These are phyloP conservation scores for Thymelicus acteon DNA, from an alignment of 2,888 invertebrate species.

Conservation along the genomic window DNA sequence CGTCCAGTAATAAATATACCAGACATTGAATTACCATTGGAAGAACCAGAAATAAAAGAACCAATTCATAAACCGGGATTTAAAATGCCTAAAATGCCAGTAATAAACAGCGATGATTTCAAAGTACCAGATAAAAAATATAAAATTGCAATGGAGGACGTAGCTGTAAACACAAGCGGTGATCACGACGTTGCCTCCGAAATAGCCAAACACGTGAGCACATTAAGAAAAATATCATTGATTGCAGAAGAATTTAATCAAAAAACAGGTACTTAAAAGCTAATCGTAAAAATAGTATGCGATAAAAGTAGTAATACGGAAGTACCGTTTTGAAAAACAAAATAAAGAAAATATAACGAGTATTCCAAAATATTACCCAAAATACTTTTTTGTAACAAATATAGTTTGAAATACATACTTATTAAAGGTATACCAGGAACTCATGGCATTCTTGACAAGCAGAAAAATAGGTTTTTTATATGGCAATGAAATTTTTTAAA, in stretches of 20 bases:
- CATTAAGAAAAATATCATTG: constrained; percentile 72
- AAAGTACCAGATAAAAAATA: constrained; percentile 56
- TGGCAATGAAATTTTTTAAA: too few relatives aligned
- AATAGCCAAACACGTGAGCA: constrained; percentile 68
- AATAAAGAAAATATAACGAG: too few relatives aligned
- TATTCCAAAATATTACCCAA: too few relatives aligned
- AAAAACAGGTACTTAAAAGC: constrained; percentile 64
- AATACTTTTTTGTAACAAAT: too few relatives aligned
- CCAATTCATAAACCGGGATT: constrained; percentile 46
- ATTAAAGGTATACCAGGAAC: too few relatives aligned
- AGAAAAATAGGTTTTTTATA: too few relatives aligned
- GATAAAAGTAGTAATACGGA: too few relatives aligned
- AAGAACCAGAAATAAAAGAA: constrained; percentile 43
- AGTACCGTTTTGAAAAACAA: too few relatives aligned
- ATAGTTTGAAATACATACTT: neutral
- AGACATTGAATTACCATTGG: constrained; percentile 25
- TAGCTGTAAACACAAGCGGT: constrained; percentile 62
- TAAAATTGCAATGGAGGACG: constrained; percentile 55
- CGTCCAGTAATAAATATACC: constrained; percentile 38
- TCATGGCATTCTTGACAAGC: too few relatives aligned
- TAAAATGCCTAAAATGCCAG: constrained; percentile 76
- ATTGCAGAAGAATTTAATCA: constrained; percentile 81
- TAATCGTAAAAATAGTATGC: neutral
- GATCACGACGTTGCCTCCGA: constrained; percentile 73
- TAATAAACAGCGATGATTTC: constrained; percentile 66